A percentile compares a stretch with the other conserved stretches of the same genome.
These are phyloP conservation scores for Peromyscus melanophrys DNA, from an alignment of 2,797 vertebrate genomes.

Conservation along the genomic window DNA sequence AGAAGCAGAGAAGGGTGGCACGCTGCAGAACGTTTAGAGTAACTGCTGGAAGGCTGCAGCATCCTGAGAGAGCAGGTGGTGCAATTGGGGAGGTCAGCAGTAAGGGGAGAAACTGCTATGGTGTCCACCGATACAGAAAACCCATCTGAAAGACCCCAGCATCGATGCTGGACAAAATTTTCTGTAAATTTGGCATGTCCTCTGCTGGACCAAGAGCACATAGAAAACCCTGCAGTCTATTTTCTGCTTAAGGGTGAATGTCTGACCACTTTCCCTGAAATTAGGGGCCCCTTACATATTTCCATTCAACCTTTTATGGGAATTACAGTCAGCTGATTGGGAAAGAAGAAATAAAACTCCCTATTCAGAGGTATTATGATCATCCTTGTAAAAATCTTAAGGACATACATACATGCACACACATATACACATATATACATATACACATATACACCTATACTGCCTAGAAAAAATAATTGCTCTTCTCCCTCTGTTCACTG, in stretches of 20 bases:
- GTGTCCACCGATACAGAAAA: neutral
- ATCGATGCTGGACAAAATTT: neutral
- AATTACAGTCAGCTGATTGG: neutral
- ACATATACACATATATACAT: too few species aligned
- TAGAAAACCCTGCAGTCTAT: neutral
- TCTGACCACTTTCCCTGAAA: neutral
- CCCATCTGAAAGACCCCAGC: neutral
- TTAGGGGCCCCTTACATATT: neutral
- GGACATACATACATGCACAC: neutral
- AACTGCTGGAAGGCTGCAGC: neutral
- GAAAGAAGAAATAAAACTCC: slow-evolving; percentile 11
- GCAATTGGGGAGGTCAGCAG: neutral
- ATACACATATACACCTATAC: neutral
- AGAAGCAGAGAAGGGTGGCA: neutral
- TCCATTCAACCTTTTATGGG: neutral
- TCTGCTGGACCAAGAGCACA: neutral
- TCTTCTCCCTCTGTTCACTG: neutral
- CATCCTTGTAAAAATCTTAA: neutral
- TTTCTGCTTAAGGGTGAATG: neutral
- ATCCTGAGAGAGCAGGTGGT: neutral
- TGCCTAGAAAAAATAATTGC: neutral
- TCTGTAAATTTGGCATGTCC: neutral
- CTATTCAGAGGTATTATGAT: neutral
- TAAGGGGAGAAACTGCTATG: neutral
- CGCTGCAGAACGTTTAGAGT: neutral